Conservation (phyloP, 2,888 invertebrate species). For the Drosophila stalkeri region DNA sequence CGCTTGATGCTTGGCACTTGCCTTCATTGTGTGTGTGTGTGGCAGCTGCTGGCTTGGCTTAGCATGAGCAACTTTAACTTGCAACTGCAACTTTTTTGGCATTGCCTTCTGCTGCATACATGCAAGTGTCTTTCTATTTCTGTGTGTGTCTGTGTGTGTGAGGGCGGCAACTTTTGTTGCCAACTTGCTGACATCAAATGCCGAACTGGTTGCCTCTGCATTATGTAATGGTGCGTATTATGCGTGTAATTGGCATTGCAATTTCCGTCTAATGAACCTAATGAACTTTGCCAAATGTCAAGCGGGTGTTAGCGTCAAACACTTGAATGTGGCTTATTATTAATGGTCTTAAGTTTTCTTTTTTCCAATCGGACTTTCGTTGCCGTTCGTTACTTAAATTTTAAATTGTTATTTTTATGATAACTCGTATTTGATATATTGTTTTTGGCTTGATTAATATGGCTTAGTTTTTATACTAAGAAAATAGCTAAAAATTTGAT, state of each 20-base stretch:
- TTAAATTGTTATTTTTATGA: too few species aligned
- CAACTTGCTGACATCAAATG: conserved; percentile 60
- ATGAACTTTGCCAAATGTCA: conserved; percentile 57
- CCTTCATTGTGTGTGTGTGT: conserved; percentile 20
- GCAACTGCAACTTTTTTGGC: conserved; percentile 55
- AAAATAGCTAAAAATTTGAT: too few species aligned
- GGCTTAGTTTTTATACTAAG: too few species aligned
- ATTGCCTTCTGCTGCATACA: conserved; percentile 22
- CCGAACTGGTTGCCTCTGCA: conserved; percentile 30
- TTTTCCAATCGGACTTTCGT: neutral
- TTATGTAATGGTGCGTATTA: conserved; percentile 75
- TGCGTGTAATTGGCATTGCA: conserved; percentile 70
- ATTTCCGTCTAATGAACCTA: conserved; percentile 52
- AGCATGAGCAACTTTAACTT: conserved; percentile 44
- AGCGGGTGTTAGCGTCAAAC: conserved; percentile 22
- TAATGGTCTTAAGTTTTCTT: neutral
- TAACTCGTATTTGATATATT: too few species aligned
- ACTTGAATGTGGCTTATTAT: conserved; percentile 1
- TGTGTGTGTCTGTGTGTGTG: neutral
- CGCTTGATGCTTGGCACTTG: conserved; percentile 44
- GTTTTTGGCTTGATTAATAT: too few species aligned
- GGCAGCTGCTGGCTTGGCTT: conserved; percentile 61
- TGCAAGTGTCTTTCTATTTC: neutral
- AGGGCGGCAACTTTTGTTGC: conserved; percentile 51
- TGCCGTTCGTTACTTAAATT: too few species aligned